Percentiles rank a stretch among this genome's conserved stretches.
Conservation (phyloP, 1,140 invertebrate genomes). For the Lethocerus indicus region DNA sequence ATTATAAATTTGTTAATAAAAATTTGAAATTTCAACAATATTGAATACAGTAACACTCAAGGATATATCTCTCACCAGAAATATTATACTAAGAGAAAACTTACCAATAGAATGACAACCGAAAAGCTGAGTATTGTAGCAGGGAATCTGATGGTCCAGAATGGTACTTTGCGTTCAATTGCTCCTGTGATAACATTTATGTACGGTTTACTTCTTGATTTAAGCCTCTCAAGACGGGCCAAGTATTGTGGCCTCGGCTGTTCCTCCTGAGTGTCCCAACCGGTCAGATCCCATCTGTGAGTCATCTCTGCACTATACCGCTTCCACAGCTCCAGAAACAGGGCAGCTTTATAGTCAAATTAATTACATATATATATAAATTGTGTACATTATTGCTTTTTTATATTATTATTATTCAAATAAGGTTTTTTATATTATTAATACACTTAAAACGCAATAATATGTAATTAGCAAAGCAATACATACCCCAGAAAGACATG, state of each 20-base stretch:
- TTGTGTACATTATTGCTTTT: background rate
- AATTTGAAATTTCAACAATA: too few species aligned
- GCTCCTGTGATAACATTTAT: constrained; percentile 59
- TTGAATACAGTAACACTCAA: background rate
- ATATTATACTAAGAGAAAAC: too few species aligned
- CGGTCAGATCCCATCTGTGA: constrained; percentile 77
- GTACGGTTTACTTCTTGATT: constrained; percentile 20
- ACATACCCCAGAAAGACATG: constrained; percentile 89
- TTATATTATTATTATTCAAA: background rate
- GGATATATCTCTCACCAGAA: too few species aligned
- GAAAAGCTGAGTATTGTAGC: constrained; percentile 71
- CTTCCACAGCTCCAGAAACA: constrained; percentile 91
- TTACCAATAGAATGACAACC: constrained; percentile 60
- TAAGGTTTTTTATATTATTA: background rate
- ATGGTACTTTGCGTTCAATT: constrained; percentile 66
- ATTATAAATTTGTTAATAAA: background rate
- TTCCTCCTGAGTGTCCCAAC: constrained; percentile 72
- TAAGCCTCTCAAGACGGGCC: constrained; percentile 31
- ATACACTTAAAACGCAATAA: background rate
- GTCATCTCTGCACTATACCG: constrained; percentile 79
- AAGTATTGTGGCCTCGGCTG: constrained; percentile 73
- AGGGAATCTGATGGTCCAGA: constrained; percentile 72
- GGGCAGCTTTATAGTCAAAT: constrained; percentile 36
- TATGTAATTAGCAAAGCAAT: background rate
- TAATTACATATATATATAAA: background rate